Evolutionary conservation across 2,888 invertebrate species (phyloP), one percentile per base, ranked within the genome.

Genomic region (Dorcus parallelipipedus): DNA sequence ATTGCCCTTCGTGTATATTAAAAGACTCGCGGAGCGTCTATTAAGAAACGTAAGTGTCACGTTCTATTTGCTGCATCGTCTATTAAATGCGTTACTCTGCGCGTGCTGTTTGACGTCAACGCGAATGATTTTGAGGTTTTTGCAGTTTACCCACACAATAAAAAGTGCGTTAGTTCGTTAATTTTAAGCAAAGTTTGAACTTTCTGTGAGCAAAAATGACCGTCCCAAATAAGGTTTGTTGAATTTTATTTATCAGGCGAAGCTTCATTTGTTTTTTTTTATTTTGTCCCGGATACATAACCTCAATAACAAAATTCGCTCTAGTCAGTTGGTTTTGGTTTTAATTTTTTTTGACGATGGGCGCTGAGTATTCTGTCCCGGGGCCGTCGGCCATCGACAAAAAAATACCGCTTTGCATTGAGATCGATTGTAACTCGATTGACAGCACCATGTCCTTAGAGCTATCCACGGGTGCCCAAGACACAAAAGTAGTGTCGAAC

Each of bases 321-420:
- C 26, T 7, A 33, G 6, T 7, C 26, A 33, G 26, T 33, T 33
- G 3, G 26, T 33, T 33, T 20, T 45, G 9, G n/a, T 41, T 45
- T 20, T 45, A 9, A 20, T 20, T 20, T 38, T 2, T 26, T 23
- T 40, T 8, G 38, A 48, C 23, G 40, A 56, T 56, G 56, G 50
- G 56, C 38, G 51, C 56, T 17, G 56, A 56, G 20, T 56, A 47
- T 56, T 56, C 56, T 23, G 23, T 51, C n/a, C 39, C 56, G 9
- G 47, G 56, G n/a, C 43, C 56, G 38, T 56, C 56, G 38, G 39
- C 14, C 23, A 47, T 54, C 10, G 54, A 54, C 14, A 41, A 48
- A 10, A 54, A 54, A 54, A 50, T 49, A 49, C 42, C 51, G 9
- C 26, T 56, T 39, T 56, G 56, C 39, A 7, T 56, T 45, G 50